A percentile compares a stretch with the other conserved stretches of the same genome.
phyloP scores from a whole-genome alignment of 2,888 invertebrate species.

The Cheilosia pagana region DNA sequence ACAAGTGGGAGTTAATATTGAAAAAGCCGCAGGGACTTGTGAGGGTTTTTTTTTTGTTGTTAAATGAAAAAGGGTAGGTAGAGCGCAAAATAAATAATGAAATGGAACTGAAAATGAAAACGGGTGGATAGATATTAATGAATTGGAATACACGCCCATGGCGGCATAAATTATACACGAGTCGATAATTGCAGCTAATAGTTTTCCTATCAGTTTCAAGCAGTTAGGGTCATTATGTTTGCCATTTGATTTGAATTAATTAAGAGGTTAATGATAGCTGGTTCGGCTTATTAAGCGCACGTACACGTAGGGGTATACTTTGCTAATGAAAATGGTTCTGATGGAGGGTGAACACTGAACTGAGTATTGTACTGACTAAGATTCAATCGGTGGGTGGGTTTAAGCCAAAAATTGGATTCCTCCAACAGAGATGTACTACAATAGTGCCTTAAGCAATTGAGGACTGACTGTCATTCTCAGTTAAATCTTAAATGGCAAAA shows the following conservation, averaged over 20 bases:
- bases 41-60: not conserved
- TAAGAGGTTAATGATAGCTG: conserved; percentile 7
- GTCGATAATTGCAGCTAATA: conserved; percentile 64
- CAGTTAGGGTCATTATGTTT: conserved; percentile 50
- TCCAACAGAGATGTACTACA: too few species aligned
- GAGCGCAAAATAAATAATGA: conserved; percentile 43
- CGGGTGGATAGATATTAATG: conserved; percentile 13
- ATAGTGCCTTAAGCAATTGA: too few species aligned
- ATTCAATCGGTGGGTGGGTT: too few species aligned
- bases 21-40: conserved; percentile 21
- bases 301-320: not conserved
- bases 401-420: too few species aligned
- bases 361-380: too few species aligned
- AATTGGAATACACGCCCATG: conserved; percentile 39
- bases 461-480: too few species aligned
- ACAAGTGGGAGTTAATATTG: conserved; percentile 39
- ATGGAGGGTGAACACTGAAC: not conserved
- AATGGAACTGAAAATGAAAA: conserved; percentile 10
- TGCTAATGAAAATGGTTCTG: not conserved
- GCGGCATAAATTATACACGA: conserved; percentile 37
- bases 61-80: conserved; percentile 5
- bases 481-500: too few species aligned
- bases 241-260: conserved; percentile 45
- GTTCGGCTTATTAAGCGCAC: not conserved
- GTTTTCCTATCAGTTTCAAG: conserved; percentile 66